Evolutionary conservation across 2,888 invertebrate species (phyloP).

Genomic region (Serripes groenlandicus): DNA sequence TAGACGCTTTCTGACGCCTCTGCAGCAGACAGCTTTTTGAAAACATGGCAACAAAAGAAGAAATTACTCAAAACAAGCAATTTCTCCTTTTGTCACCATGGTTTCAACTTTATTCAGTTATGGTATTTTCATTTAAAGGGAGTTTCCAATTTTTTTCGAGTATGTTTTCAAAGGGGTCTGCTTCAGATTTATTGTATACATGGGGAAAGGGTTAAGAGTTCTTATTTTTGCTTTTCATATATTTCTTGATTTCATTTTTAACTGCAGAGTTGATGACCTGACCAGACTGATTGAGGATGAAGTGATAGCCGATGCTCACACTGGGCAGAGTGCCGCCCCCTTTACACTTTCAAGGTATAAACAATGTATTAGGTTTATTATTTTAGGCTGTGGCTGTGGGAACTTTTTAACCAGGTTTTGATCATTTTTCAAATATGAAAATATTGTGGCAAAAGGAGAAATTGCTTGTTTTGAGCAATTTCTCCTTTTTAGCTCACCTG

Average conservation of each 20-base stretch:
- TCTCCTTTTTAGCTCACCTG: too few species aligned
- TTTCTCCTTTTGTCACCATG: too few species aligned
- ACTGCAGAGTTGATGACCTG: conserved; percentile 79
- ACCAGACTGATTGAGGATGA: conserved; percentile 81
- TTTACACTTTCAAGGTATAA: conserved; percentile 17
- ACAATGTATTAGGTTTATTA: neutral
- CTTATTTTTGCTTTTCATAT: neutral
- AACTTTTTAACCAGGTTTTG: too few species aligned
- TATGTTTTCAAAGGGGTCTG: neutral
- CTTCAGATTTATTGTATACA: neutral
- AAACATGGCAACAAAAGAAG: too few species aligned
- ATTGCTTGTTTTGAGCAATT: too few species aligned
- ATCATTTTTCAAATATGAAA: neutral
- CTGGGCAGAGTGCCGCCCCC: neutral
- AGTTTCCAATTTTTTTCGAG: neutral
- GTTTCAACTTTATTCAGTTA: too few species aligned
- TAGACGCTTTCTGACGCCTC: too few species aligned
- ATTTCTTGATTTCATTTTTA: neutral
- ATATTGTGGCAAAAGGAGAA: too few species aligned
- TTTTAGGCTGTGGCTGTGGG: neutral
- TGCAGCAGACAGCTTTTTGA: too few species aligned
- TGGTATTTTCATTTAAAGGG: too few species aligned
- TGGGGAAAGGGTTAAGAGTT: neutral
- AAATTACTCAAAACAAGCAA: too few species aligned
- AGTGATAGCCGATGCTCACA: conserved; percentile 61